phyloP scores from a whole-genome alignment of 1,140 invertebrate genomes.

The Drosophila rufa region DNA sequence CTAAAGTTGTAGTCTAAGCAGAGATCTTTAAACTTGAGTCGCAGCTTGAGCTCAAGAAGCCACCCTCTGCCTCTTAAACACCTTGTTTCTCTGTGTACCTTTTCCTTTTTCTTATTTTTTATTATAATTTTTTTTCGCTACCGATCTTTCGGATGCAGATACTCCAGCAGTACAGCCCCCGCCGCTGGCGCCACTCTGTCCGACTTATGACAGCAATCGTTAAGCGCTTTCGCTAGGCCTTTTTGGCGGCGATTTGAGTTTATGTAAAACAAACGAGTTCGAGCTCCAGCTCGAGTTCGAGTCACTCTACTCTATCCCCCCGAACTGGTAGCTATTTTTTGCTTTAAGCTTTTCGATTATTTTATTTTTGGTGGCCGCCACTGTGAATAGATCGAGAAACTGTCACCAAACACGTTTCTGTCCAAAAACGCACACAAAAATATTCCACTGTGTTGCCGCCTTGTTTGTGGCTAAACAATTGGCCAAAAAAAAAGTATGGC shows the following conservation, averaged over 20 bases:
- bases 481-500: conserved; percentile 57
- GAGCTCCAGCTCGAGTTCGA: conserved; percentile 44
- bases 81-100: conserved; percentile 9
- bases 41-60: not conserved
- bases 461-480: conserved; percentile 71
- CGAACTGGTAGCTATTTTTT: conserved; percentile 59
- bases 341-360: conserved; percentile 19
- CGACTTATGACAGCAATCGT: conserved; percentile 59
- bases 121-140: conserved; percentile 27
- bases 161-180: conserved; percentile 15
- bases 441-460: conserved; percentile 68
- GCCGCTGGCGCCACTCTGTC: conserved; percentile 59
- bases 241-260: conserved; percentile 63
- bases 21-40: not conserved
- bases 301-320: conserved; percentile 37
- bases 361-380: conserved; percentile 36
- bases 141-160: conserved; percentile 43
- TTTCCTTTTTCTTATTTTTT: conserved; percentile 3
- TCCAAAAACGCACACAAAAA: conserved; percentile 47
- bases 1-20: not conserved
- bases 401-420: conserved; percentile 68
- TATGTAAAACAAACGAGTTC: conserved; percentile 81
- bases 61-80: not conserved
- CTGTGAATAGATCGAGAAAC: conserved; percentile 73
- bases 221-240: conserved; percentile 75